Base-by-base conservation (phyloP, 2,888 invertebrate species). In the Lasioglossum leucozonium region DNA sequence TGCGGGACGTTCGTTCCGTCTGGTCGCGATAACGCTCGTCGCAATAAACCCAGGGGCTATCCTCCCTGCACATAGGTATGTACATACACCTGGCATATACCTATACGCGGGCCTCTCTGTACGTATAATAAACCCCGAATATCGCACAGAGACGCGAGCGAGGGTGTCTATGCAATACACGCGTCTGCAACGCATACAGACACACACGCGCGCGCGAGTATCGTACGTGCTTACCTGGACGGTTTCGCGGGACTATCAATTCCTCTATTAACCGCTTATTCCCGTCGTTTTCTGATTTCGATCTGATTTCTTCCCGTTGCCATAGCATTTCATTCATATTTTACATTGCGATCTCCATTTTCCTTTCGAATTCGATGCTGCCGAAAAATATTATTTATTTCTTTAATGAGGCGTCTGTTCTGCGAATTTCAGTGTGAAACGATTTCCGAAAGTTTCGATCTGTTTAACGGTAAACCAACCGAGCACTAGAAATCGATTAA, bases 1-100 rank as follows among this genome's bases (percentile, higher is more conserved):
- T 88, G 84, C 85, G 87, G 82, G 84, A 82, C 85, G 88, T 88
- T 90, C 79, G 88, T 79, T 85, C 85, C 88, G 88, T 91, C 91
- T 92, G 87, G 79, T 82, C 76, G 86, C 87, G 89, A 89, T 91
- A 88, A 85, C 86, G 85, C 81, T 86, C 82, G 74, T 79, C 79
- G 89, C 89, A 89, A 83, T 89, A 89, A 89, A 88, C 87, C 87
- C 58, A 51, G 16, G 11, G 42, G 78, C 80, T 62, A 81, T 80
- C 79, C 62, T 62, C 22, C 55, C 55, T n/a, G 65, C 71, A 69
- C 44, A 69, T 71, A 69, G n/a, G 44, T 58, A n/a, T n/a, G n/a
- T n/a, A n/a, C n/a, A n/a, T n/a, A 44, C 22, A 40, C 62, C 72
- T 76, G 44, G 44, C 40, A 58, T 42, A 40, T 42, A 30, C 55